Percentiles rank a stretch among this genome's conserved stretches.
These are phyloP conservation scores for Tragelaphus eurycerus DNA, from an alignment of 2,797 vertebrate species.

Conservation along the genomic window DNA sequence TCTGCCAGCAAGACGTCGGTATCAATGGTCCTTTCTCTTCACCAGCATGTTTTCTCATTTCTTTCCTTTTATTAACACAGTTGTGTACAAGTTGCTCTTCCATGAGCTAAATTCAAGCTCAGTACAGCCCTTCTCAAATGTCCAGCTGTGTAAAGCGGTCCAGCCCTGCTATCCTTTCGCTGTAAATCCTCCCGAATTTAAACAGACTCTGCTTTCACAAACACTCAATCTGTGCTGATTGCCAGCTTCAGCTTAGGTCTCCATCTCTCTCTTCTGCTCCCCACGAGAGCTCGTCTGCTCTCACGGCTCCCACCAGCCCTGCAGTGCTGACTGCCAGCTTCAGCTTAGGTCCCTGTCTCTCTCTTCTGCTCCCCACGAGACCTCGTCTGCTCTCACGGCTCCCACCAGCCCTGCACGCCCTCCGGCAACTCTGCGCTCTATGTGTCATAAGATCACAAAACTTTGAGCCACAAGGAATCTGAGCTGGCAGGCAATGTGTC, in stretches of 20 bases:
- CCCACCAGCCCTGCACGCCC: accelerated
- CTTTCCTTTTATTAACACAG: background rate
- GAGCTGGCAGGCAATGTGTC: background rate
- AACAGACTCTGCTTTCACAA: accelerated
- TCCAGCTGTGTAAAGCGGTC: accelerated
- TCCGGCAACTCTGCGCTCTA: accelerated
- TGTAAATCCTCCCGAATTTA: accelerated
- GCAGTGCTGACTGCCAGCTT: accelerated
- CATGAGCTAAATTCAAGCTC: background rate
- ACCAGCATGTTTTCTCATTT: accelerated
- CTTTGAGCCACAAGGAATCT: background rate
- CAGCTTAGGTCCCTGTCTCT: accelerated
- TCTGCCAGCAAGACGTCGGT: background rate
- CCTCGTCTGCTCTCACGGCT: accelerated
- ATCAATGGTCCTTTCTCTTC: background rate
- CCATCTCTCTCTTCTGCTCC: accelerated
- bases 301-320: accelerated
- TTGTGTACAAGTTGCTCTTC: background rate
- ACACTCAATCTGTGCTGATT: accelerated
- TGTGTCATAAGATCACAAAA: background rate
- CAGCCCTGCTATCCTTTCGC: accelerated
- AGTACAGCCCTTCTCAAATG: background rate
- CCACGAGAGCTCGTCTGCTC: accelerated
- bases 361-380: accelerated
- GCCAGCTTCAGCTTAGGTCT: background rate